Evolutionary conservation across 2,888 invertebrate genomes (phyloP), one percentile per base, ranked within the genome.

Genomic region (Agapostemon virescens): DNA sequence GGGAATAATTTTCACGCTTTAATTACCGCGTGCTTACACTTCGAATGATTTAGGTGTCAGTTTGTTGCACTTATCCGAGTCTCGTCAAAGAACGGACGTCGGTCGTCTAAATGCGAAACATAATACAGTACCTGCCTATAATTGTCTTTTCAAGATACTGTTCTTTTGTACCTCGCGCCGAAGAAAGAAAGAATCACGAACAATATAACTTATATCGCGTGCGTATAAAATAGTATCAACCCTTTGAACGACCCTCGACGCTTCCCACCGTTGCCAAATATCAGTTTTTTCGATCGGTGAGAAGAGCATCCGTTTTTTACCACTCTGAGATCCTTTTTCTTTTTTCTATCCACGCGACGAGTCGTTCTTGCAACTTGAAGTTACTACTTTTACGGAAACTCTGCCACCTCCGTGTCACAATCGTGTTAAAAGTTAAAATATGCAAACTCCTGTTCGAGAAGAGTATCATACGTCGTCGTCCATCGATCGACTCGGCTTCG

Each of bases 51-150:
- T 15, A 15, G 26, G 13, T 11, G 13, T 3, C 0, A 11, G 26
- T 58, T 33, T 1, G 4, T 13, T n/a, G 63, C 33, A 63, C n/a
- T 5, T 0, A 36, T 36, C 36, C 5, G 63, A 36, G n/a, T 13
- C n/a, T 4, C 20, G 20, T n/a, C 2, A 7, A 52, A 9, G 2
- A 26, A 23, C 33, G 52, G 66, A 63, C 26, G 20, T 66, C 52
- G 75, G 73, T 82, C 71, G 73, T 66, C 69, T 82, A 77, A 77
- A 80, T 74, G 67, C 74, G 85, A 87, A 87, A 87, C 85, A 87
- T 87, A 87, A 87, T 77, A 87, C 81, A 86, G 85, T 87, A 87
- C 87, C 87, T 87, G 87, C 77, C 85, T 87, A 85, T 80, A 84
- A 76, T 86, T 84, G 85, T 87, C 87, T 85, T 82, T 80, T 83